Conservation (phyloP, 2,113 vertebrate species). For the Zosterops japonicus region DNA sequence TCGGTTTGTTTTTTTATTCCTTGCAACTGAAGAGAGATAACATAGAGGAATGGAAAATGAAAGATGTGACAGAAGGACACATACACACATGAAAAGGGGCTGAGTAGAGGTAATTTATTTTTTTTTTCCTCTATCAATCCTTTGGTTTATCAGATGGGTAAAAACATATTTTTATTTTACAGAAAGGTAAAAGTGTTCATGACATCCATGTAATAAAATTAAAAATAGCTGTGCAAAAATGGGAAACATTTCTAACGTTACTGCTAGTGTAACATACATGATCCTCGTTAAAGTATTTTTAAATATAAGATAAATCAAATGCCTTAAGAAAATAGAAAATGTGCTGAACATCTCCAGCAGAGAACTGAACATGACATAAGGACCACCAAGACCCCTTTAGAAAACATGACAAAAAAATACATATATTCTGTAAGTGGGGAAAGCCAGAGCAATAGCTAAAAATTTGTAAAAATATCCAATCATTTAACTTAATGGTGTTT, state of each 20-base stretch:
- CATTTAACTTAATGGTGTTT: not conserved
- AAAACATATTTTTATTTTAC: not conserved
- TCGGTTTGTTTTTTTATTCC: not conserved
- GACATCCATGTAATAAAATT: not conserved
- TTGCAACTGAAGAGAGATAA: not conserved
- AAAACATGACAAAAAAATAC: not conserved
- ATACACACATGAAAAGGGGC: accelerated
- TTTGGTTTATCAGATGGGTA: not conserved
- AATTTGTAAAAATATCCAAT: not conserved
- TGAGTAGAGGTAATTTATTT: accelerated
- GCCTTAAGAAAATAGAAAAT: not conserved
- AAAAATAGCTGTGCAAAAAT: not conserved
- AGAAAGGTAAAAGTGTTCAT: not conserved
- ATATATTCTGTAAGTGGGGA: not conserved
- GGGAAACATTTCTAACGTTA: not conserved
- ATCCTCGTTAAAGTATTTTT: not conserved
- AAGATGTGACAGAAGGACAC: not conserved
- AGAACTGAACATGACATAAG: not conserved
- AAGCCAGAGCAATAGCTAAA: not conserved
- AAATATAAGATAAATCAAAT: not conserved
- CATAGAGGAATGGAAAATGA: not conserved
- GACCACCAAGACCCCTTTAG: not conserved
- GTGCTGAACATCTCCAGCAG: not conserved
- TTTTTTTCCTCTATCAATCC: accelerated
- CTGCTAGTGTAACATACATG: not conserved